These are phyloP conservation scores for Reinhardtius hippoglossoides DNA, from an alignment of 2,113 vertebrate species.

Conservation along the genomic window DNA sequence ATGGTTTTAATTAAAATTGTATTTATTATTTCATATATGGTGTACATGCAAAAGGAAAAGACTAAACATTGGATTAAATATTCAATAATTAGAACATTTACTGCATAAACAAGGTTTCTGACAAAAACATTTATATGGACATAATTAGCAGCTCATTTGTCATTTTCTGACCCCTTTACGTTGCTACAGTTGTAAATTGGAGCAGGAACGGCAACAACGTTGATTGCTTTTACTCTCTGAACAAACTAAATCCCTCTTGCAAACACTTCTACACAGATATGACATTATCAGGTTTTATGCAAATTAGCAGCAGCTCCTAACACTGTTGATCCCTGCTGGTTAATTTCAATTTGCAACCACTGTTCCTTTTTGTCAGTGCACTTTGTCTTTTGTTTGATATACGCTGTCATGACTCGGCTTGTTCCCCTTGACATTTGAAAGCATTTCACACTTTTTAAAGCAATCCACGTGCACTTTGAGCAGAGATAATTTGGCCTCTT, in stretches of 20 bases:
- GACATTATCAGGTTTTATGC: slow-evolving; percentile 51
- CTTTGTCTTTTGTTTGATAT: slow-evolving; percentile 27
- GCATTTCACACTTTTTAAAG: neutral
- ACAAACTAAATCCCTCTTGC: slow-evolving; percentile 20
- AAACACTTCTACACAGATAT: slow-evolving; percentile 33
- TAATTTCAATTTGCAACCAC: slow-evolving; percentile 23
- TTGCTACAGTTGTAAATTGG: neutral
- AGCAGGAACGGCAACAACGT: slow-evolving; percentile 1
- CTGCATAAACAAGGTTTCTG: neutral
- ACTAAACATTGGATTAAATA: too few relatives aligned
- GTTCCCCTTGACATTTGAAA: slow-evolving; percentile 9
- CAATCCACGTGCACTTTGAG: neutral
- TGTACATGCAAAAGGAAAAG: neutral
- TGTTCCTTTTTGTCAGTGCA: slow-evolving; percentile 2
- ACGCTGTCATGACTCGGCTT: neutral
- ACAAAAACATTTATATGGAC: too few relatives aligned
- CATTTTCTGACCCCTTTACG: neutral
- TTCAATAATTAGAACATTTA: neutral
- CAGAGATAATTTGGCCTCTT: neutral
- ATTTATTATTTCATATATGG: too few relatives aligned
- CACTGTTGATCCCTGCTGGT: slow-evolving; percentile 18
- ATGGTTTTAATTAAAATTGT: neutral
- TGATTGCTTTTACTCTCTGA: slow-evolving; percentile 19
- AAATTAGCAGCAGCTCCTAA: slow-evolving; percentile 16
- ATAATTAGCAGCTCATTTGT: neutral